These are phyloP conservation scores for Rhopilema esculentum DNA, from an alignment of 30 jellyfish, hydroid and myxozoan species.

Conservation along the genomic window DNA sequence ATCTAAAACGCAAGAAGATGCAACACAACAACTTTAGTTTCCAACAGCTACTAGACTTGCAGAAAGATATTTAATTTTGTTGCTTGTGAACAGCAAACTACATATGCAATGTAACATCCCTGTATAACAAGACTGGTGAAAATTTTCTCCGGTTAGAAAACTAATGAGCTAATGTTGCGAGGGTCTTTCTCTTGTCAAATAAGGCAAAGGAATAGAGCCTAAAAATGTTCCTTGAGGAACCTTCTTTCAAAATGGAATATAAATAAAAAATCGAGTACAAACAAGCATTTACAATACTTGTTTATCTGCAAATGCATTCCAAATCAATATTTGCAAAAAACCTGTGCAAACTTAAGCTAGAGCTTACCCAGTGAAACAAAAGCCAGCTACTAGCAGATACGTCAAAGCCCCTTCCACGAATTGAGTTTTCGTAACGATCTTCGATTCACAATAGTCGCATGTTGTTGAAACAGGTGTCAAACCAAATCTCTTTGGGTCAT, in stretches of 20 bases:
- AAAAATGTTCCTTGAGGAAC: too few relatives aligned
- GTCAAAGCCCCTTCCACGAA: constrained; percentile 82
- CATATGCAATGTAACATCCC: not conserved
- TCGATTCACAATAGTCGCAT: constrained; percentile 63
- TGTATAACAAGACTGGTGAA: too few relatives aligned
- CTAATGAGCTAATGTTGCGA: too few relatives aligned
- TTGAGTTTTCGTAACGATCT: constrained; percentile 67
- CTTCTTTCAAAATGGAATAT: too few relatives aligned
- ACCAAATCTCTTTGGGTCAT: constrained; percentile 67
- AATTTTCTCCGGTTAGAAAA: too few relatives aligned
- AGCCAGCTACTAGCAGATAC: constrained; percentile 68
- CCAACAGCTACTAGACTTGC: not conserved
- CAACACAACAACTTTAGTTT: too few relatives aligned
- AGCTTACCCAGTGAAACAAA: constrained; percentile 69
- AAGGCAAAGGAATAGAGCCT: too few relatives aligned
- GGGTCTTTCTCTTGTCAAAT: too few relatives aligned
- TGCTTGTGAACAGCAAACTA: not conserved
- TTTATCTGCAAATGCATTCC: too few relatives aligned
- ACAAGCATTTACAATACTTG: too few relatives aligned
- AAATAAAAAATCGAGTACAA: too few relatives aligned
- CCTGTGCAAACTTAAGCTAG: not conserved
- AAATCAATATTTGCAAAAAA: too few relatives aligned
- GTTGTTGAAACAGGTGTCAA: constrained; percentile 68
- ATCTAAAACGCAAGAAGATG: constrained; percentile 37
- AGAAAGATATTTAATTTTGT: not conserved